Evolutionary conservation across 1,140 invertebrate species (phyloP).

Genomic region (Saccostrea glomerata): DNA sequence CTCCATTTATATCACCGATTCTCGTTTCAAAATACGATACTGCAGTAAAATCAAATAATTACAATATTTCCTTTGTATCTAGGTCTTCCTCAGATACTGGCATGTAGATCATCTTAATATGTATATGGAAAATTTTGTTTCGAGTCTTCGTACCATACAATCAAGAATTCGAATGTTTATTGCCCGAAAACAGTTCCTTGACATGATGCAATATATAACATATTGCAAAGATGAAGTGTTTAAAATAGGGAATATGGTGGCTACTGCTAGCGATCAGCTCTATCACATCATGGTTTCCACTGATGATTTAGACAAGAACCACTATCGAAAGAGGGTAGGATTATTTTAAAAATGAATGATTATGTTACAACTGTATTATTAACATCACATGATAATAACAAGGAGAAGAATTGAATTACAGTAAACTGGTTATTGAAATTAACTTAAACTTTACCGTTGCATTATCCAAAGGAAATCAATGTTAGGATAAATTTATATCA

Average conservation of each 20-base stretch:
- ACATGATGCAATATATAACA: background rate
- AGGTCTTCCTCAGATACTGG: constrained; percentile 92
- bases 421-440: too few relatives aligned
- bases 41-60: too few relatives aligned
- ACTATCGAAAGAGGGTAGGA: constrained; percentile 46
- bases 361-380: too few relatives aligned
- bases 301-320: constrained; percentile 55
- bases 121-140: constrained; percentile 86
- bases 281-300: constrained; percentile 56
- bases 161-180: constrained; percentile 86
- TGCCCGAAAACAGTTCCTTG: constrained; percentile 78
- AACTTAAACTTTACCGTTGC: too few relatives aligned
- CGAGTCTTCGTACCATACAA: constrained; percentile 86
- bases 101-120: constrained; percentile 88
- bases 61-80: background rate
- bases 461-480: too few relatives aligned
- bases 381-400: too few relatives aligned
- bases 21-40: too few relatives aligned
- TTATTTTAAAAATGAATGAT: background rate
- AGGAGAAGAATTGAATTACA: too few relatives aligned
- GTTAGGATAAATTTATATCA: too few relatives aligned
- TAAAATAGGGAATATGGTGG: constrained; percentile 31
- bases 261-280: constrained; percentile 36
- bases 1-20: too few relatives aligned
- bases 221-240: constrained; percentile 32